Evolutionary conservation across 2,888 invertebrate genomes (phyloP), one percentile per base, ranked within the genome.

Genomic region (Watsonalla cultraria): DNA sequence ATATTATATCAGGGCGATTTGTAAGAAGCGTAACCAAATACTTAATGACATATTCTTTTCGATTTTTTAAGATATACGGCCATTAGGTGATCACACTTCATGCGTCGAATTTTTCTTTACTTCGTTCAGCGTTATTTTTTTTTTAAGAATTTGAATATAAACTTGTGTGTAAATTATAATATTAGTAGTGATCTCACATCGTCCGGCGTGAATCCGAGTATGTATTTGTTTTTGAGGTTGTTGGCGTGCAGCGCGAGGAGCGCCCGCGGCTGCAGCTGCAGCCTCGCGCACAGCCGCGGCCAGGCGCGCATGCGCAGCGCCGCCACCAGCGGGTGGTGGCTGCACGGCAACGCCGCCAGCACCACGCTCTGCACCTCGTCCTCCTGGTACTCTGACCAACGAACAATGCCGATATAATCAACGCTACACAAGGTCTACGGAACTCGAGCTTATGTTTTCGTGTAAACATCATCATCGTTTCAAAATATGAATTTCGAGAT

Each of bases 311-410:
- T 86, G 61, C 92, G 89, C 34, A 91, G 85, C 24, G 86, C 84
- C 33, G 91, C 86, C 45, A 95, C 92, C 45, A 93, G 91, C 1
- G 96, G 95, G 82, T 97, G 95, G 82, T 97, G 96, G 51, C 94
- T 92, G 46, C 95, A 92, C 11, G 95, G 86, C 34, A 98, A 78
- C 6, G 94, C 89, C 55, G 94, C 94, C 54, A 95, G 75, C 0
- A 94, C 94, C 49, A 96, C 78, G 7, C 82, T 73, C 63, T 94
- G 90, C 0, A 92, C 87, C 74, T 95, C 94, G 65, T 90, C 86
- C 49, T 73, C 57, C 45, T 80, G 59, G 72, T 87, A 81, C 57
- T 82, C 80, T 92, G 78, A 5, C 63, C 46, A 5, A 7, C n/a
- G 7, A 50, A 39, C 15, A 39, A 9, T 39, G 7, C 34, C 46